Conservation (phyloP, 1,140 invertebrate genomes). For the Lucilia sericata region DNA sequence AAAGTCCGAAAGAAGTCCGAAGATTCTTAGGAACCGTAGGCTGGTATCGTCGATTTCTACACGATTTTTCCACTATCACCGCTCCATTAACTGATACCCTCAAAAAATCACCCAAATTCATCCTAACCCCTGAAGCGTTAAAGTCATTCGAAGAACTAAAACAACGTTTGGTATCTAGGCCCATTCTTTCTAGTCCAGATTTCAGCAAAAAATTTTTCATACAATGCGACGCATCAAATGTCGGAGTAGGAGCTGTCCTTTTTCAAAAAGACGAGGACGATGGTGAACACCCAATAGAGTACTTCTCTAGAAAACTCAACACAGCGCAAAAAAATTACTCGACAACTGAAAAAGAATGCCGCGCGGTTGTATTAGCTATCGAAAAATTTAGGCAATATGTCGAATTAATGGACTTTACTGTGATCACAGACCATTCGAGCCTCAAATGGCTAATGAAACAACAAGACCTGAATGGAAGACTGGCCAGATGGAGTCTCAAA, state of each 20-base stretch:
- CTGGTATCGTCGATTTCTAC: conserved; percentile 64
- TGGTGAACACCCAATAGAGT: conserved; percentile 49
- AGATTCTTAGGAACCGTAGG: conserved; percentile 54
- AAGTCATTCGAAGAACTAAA: conserved; percentile 58
- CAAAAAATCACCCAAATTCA: background rate
- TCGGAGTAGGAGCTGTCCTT: too few species aligned
- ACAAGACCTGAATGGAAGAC: conserved; percentile 8
- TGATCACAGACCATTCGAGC: too few species aligned
- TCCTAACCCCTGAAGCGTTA: conserved; percentile 49
- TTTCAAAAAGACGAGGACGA: too few species aligned
- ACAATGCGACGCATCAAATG: background rate
- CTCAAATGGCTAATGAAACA: conserved; percentile 49
- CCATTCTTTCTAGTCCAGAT: conserved; percentile 62
- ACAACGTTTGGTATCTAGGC: conserved; percentile 54
- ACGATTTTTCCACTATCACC: conserved; percentile 56
- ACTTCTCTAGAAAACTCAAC: conserved; percentile 55
- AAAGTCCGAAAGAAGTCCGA: conserved; percentile 49
- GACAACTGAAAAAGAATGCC: conserved; percentile 43
- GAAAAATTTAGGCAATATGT: conserved; percentile 58
- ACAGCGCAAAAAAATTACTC: background rate
- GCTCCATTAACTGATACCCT: conserved; percentile 53
- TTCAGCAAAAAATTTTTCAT: conserved; percentile 47
- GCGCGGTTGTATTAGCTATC: conserved; percentile 67
- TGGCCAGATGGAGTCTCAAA: background rate
- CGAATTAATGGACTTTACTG: too few species aligned